A percentile compares a stretch with the other conserved stretches of the same genome.
Evolutionary conservation across 2,797 vertebrate species (phyloP).

Genomic region (Manis pentadactyla): DNA sequence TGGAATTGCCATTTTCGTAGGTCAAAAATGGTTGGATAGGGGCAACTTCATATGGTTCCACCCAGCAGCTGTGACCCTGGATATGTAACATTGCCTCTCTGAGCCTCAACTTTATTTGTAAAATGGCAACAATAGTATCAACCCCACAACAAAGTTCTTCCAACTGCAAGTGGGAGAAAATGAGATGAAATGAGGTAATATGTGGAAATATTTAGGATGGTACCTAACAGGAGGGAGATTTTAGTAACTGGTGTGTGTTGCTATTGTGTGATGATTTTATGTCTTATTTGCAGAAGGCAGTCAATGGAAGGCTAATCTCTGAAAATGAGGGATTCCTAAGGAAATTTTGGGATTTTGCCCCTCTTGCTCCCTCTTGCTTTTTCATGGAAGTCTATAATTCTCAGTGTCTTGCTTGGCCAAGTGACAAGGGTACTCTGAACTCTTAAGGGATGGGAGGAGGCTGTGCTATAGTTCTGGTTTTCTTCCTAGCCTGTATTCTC

Average conservation of each 20-base stretch:
- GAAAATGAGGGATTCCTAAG: neutral
- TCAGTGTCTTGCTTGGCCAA: neutral
- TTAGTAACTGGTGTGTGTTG: neutral
- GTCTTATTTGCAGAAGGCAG: neutral
- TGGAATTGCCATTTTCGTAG: neutral
- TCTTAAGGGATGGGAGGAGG: neutral
- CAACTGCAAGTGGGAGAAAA: neutral
- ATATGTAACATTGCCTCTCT: neutral
- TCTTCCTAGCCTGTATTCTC: neutral
- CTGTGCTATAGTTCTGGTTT: neutral
- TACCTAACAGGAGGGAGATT: neutral
- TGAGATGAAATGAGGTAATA: neutral
- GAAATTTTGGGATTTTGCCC: neutral
- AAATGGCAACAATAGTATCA: neutral
- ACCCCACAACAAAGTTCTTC: neutral
- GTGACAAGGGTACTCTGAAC: neutral
- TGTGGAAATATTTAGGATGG: neutral
- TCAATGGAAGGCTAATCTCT: neutral
- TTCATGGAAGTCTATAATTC: neutral
- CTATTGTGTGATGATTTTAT: neutral
- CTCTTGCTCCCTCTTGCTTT: neutral
- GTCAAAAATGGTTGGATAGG: neutral
- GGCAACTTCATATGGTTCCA: neutral
- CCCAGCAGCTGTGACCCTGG: neutral
- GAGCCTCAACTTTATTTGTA: neutral